Percentiles rank a stretch among this genome's conserved stretches.
phyloP scores from a whole-genome alignment of 2,888 invertebrate genomes.

The Hirtodrosophila confusa region DNA sequence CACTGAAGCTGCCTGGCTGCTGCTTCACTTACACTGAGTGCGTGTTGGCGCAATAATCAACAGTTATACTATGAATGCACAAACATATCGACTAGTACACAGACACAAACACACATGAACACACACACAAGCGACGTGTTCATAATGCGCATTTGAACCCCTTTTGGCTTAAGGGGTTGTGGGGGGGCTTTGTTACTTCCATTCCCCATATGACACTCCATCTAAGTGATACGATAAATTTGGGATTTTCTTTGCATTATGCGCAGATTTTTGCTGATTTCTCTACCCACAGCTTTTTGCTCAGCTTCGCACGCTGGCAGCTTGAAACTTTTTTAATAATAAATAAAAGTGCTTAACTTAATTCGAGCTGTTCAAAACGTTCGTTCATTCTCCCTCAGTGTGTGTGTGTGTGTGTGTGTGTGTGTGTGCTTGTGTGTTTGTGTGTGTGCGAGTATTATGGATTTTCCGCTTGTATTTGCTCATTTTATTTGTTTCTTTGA shows the following conservation, averaged over 20 bases:
- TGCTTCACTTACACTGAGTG: conserved; percentile 70
- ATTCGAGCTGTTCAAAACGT: conserved; percentile 68
- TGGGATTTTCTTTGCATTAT: conserved; percentile 78
- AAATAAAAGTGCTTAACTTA: conserved; percentile 81
- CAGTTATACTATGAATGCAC: conserved; percentile 78
- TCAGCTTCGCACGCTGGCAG: conserved; percentile 31
- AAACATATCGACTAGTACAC: conserved; percentile 38
- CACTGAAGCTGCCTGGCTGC: conserved; percentile 30
- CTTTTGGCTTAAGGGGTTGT: conserved; percentile 39
- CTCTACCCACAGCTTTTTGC: conserved; percentile 34
- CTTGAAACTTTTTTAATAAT: conserved; percentile 80
- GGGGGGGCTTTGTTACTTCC: conserved; percentile 10
- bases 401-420: conserved; percentile 19
- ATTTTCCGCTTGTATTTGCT: conserved; percentile 66
- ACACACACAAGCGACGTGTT: conserved; percentile 30
- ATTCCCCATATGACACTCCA: conserved; percentile 65
- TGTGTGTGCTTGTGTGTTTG: conserved; percentile 2
- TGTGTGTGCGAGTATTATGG: conserved; percentile 42
- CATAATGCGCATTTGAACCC: conserved; percentile 73
- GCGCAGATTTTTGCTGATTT: conserved; percentile 68
- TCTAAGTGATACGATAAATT: conserved; percentile 77
- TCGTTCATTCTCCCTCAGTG: conserved; percentile 2
- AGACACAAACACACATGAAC: conserved; percentile 1
- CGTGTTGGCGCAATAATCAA: conserved; percentile 80
- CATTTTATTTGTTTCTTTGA: conserved; percentile 75